Evolutionary conservation across 1,140 invertebrate genomes (phyloP).

Genomic region (Campoletis sonorensis): DNA sequence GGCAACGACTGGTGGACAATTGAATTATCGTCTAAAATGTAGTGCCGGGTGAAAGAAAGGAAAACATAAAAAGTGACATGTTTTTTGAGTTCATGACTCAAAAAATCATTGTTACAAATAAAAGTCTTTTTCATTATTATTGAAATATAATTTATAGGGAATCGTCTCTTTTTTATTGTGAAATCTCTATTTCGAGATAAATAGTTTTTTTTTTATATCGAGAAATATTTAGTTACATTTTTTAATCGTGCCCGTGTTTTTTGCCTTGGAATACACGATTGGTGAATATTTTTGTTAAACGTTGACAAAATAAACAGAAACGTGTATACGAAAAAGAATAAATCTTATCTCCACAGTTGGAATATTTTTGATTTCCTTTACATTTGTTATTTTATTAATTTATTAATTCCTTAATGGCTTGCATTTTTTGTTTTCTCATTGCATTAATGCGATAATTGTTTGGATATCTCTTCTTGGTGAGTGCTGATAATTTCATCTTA

Average conservation of each 20-base stretch:
- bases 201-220: not conserved
- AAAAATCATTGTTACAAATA: constrained; percentile 14
- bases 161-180: not conserved
- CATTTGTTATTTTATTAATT: too few relatives aligned
- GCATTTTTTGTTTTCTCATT: too few relatives aligned
- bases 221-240: not conserved
- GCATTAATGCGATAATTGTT: not conserved
- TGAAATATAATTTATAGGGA: not conserved
- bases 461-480: not conserved
- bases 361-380: too few relatives aligned
- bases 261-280: too few relatives aligned
- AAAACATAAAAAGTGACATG: not conserved
- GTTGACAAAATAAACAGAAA: too few relatives aligned
- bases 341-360: too few relatives aligned
- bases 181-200: not conserved
- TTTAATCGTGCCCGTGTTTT: not conserved
- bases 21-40: not conserved
- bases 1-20: not conserved
- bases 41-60: not conserved
- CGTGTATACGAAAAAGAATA: too few relatives aligned
- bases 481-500: not conserved
- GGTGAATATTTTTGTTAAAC: too few relatives aligned
- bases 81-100: not conserved
- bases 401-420: too few relatives aligned
- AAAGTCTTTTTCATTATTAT: constrained; percentile 4